These are phyloP conservation scores for Trichomycterus rosablanca DNA, from an alignment of 2,113 vertebrate species.

Conservation along the genomic window DNA sequence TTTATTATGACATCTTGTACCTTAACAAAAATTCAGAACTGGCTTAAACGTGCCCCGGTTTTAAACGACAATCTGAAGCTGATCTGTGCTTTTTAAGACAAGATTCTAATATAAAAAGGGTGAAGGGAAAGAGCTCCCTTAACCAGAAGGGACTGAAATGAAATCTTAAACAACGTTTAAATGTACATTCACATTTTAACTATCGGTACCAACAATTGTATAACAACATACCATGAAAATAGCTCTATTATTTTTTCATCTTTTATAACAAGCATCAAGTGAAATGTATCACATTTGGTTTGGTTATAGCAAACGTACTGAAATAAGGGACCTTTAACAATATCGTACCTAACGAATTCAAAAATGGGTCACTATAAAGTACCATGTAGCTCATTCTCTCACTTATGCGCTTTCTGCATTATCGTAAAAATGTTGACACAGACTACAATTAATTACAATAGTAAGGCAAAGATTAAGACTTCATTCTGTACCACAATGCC, in stretches of 20 bases:
- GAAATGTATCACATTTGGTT: slow-evolving; percentile 34
- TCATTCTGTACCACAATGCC: slow-evolving; percentile 13
- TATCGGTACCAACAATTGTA: slow-evolving; percentile 30
- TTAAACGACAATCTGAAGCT: slow-evolving; percentile 7
- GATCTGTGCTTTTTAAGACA: slow-evolving; percentile 37
- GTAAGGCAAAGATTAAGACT: slow-evolving; percentile 31
- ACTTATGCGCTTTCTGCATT: background rate
- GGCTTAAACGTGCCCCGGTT: slow-evolving; percentile 12
- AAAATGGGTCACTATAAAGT: slow-evolving; percentile 14
- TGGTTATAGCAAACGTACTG: slow-evolving; percentile 15
- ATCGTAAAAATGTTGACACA: background rate
- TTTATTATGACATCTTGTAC: slow-evolving; percentile 24
- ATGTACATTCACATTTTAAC: slow-evolving; percentile 32
- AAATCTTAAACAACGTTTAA: slow-evolving; percentile 15
- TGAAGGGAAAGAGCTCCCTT: slow-evolving; percentile 6
- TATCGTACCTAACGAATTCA: slow-evolving; percentile 9
- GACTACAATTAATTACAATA: slow-evolving; percentile 22
- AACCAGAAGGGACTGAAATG: slow-evolving; percentile 28
- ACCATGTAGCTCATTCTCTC: slow-evolving; percentile 15
- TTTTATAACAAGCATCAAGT: slow-evolving; percentile 20
- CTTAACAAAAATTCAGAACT: too few species aligned
- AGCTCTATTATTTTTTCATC: slow-evolving; percentile 15
- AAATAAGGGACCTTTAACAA: slow-evolving; percentile 21
- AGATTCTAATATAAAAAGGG: slow-evolving; percentile 15
- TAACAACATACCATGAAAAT: slow-evolving; percentile 35